Conservation (phyloP, 2,113 vertebrate species). For the Peromyscus polionotus region DNA sequence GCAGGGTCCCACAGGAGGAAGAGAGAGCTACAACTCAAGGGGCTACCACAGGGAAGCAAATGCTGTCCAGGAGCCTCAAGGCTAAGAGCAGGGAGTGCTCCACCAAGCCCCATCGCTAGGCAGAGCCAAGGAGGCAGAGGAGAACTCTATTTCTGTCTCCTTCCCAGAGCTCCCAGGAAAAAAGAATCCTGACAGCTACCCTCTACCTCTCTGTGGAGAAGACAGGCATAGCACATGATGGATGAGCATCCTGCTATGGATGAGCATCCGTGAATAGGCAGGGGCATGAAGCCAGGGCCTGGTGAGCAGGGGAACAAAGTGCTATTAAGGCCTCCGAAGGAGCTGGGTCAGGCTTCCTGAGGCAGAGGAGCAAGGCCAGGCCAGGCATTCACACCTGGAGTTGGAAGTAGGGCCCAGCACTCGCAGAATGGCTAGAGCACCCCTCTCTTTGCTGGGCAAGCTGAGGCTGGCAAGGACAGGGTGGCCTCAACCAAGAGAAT, state of each 20-base stretch:
- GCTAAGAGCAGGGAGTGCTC: neutral
- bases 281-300: neutral
- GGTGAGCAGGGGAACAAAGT: neutral
- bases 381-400: neutral
- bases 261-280: neutral
- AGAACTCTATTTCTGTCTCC: neutral
- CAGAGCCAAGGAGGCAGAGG: neutral
- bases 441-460: neutral
- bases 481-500: neutral
- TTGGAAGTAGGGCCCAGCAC: neutral
- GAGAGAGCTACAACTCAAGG: slow-evolving; percentile 11
- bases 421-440: neutral
- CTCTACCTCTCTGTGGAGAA: neutral
- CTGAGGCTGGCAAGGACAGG: neutral
- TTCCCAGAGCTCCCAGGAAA: neutral
- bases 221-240: neutral
- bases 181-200: neutral
- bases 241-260: neutral
- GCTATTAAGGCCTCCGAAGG: neutral
- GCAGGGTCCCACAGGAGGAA: neutral
- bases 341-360: neutral
- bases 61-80: neutral
- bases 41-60: neutral
- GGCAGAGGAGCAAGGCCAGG: neutral
- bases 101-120: neutral